Base-by-base conservation (phyloP, 2,888 invertebrate genomes). In the Drosophila yooni region DNA sequence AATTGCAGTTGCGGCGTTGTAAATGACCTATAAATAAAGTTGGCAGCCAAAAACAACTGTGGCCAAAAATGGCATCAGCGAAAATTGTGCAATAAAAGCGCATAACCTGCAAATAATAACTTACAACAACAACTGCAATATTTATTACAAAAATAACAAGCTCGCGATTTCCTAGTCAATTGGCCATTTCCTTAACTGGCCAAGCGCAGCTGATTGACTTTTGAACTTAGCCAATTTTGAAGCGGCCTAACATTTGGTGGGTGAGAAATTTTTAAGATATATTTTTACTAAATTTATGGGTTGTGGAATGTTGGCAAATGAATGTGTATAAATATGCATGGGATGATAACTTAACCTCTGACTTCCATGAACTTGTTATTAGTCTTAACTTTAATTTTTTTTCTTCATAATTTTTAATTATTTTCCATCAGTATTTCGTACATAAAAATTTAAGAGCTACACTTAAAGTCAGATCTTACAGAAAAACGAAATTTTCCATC, bases 21-120 rank as follows among this genome's bases (percentile, higher is more conserved):
- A 69, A 85, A 78, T 82, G 84, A 85, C 84, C 89, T 86, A 85
- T 85, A 85, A 85, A 85, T 81, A 88, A 86, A 85, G 82, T 85
- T 80, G 89, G 88, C 84, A 86, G 75, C 87, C 77, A 63, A 88
- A 76, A 70, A 59, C 73, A 81, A 76, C 76, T 62, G 63, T 53
- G 72, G 57, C 80, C 88, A 59, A 73, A 88, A 80, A 73, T 76
- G 79, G 83, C 86, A 79, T 68, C 70, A 76, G 78, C 86, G 76
- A 66, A 84, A 88, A 86, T 83, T 86, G 81, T 86, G 87, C 88
- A 83, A 84, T 84, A 87, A 83, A 80, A 51, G 70, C 61, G 74
- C 70, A 85, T 79, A 70, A 56, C 34, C 63, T 57, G 67, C 76
- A 78, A 76, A 75, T 80, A 80, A 78, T 76, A 80, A 59, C 66